phyloP scores from a whole-genome alignment of 2,113 vertebrate species.

The Indri indri region DNA sequence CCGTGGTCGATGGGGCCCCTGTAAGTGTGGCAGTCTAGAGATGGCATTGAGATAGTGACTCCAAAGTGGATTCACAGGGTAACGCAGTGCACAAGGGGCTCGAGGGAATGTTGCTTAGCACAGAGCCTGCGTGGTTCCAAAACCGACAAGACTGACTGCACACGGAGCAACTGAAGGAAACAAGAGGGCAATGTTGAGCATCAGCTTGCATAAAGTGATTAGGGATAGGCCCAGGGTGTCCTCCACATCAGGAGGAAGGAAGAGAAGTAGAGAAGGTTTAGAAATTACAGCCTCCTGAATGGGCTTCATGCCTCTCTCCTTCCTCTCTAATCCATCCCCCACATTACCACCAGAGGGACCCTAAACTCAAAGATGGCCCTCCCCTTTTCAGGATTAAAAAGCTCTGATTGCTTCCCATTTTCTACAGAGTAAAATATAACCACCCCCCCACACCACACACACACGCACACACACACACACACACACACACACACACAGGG shows the following conservation, averaged over 20 bases:
- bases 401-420: not conserved
- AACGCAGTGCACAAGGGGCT: rapidly evolving
- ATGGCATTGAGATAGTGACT: not conserved
- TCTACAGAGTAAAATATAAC: not conserved
- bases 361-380: constrained; percentile 46
- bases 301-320: not conserved
- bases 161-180: not conserved
- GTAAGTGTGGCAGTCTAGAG: not conserved
- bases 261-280: not conserved
- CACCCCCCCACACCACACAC: not conserved
- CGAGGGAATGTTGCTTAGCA: not conserved
- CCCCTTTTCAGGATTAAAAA: not conserved
- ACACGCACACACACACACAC: too few relatives aligned
- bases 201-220: not conserved
- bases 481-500: too few relatives aligned
- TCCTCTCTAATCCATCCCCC: constrained; percentile 2
- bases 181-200: not conserved
- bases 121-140: not conserved
- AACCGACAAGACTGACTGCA: not conserved
- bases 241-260: not conserved
- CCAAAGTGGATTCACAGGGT: not conserved
- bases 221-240: not conserved
- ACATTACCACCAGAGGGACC: constrained; percentile 44
- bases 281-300: not conserved
- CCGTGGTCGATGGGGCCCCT: not conserved